Percentiles rank a stretch among this genome's conserved stretches.
Conservation (phyloP, 2,888 invertebrate genomes). For the Drosophila picticornis region DNA sequence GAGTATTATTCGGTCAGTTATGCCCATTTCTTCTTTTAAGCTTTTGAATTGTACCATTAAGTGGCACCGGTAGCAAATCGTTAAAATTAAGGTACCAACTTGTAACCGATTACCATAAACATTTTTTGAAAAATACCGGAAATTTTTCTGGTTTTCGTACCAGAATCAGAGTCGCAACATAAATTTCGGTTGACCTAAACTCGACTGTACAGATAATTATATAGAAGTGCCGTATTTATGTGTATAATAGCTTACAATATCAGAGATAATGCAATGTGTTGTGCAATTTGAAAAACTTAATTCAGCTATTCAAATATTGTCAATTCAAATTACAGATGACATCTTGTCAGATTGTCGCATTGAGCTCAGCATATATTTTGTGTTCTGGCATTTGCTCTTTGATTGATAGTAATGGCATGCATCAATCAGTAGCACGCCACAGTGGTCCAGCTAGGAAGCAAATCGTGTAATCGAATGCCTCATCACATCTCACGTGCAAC, state of each 20-base stretch:
- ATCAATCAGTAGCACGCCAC: slow-evolving; percentile 62
- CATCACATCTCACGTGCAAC: slow-evolving; percentile 43
- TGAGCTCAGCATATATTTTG: slow-evolving; percentile 24
- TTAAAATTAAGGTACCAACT: background rate
- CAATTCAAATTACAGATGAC: background rate
- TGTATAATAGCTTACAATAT: background rate
- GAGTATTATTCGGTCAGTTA: background rate
- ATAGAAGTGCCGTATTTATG: background rate
- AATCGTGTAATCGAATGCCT: slow-evolving; percentile 34
- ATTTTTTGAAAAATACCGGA: background rate
- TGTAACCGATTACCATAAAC: background rate
- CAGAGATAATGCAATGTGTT: background rate
- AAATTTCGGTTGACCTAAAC: background rate
- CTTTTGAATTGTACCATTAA: background rate
- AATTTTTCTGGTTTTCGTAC: background rate
- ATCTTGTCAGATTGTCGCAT: slow-evolving; percentile 8
- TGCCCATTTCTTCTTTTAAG: background rate
- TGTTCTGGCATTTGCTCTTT: slow-evolving; percentile 42
- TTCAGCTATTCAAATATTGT: background rate
- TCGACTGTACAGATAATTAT: background rate
- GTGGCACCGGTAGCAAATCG: background rate
- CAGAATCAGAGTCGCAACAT: background rate
- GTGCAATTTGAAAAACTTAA: background rate
- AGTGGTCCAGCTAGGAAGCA: slow-evolving; percentile 15
- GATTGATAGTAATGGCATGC: slow-evolving; percentile 69